A percentile compares a stretch with the other conserved stretches of the same genome.
Conservation (phyloP, 2,113 vertebrate genomes). For the Pseudorasbora parva region DNA sequence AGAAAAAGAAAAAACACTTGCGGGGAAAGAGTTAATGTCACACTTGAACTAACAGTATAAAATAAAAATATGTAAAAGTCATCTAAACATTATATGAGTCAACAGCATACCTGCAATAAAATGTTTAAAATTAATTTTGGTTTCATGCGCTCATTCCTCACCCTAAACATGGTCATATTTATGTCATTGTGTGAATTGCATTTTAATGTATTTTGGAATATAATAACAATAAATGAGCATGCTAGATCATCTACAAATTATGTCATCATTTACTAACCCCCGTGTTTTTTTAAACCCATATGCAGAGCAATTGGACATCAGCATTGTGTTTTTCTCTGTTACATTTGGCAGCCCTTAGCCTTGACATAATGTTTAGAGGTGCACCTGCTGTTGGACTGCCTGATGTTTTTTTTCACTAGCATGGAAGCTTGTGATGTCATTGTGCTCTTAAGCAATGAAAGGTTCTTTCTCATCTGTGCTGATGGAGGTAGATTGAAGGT, state of each 20-base stretch:
- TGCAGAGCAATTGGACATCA: too few species aligned
- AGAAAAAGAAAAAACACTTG: too few species aligned
- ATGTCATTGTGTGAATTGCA: too few species aligned
- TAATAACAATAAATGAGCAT: too few species aligned
- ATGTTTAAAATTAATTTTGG: too few species aligned
- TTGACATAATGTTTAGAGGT: neutral
- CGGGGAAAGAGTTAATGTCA: too few species aligned
- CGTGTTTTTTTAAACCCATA: too few species aligned
- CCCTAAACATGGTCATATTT: too few species aligned
- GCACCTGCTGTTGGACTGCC: neutral
- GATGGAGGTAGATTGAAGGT: constrained; percentile 26
- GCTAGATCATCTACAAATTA: too few species aligned
- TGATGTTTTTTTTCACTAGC: neutral
- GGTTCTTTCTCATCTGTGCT: neutral
- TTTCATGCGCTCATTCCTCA: neutral
- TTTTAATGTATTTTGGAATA: too few species aligned
- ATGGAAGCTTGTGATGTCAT: neutral
- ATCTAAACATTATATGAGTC: neutral
- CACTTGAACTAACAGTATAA: neutral
- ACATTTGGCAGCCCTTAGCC: neutral
- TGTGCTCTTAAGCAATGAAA: neutral
- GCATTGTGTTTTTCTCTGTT: too few species aligned
- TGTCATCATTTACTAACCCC: too few species aligned
- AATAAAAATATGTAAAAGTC: neutral
- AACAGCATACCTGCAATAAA: neutral